Evolutionary conservation across 1,140 invertebrate genomes (phyloP).

Genomic region (Heliothis virescens): DNA sequence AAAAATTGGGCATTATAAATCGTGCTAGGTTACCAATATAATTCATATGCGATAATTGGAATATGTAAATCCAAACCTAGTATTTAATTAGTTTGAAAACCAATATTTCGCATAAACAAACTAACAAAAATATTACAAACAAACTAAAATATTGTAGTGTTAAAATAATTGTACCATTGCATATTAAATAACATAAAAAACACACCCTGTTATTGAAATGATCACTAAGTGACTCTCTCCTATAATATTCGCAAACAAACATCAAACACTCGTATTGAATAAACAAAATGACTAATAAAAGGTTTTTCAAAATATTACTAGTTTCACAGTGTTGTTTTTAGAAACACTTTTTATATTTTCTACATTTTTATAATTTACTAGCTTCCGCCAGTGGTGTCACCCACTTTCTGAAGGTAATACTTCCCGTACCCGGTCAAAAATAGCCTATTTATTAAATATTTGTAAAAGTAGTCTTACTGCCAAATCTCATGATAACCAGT

Average conservation of each 20-base stretch:
- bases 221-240: neutral
- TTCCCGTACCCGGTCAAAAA: too few species aligned
- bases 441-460: too few species aligned
- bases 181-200: neutral
- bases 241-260: conserved; percentile 10
- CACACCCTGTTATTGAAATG: neutral
- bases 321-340: neutral
- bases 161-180: neutral
- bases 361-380: neutral
- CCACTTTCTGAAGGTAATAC: too few species aligned
- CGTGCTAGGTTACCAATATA: neutral
- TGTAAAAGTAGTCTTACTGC: too few species aligned
- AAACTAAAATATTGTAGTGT: neutral
- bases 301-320: neutral
- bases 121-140: neutral
- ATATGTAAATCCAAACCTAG: too few species aligned
- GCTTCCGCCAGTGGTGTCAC: too few species aligned
- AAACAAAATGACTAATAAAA: conserved; percentile 3
- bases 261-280: conserved; percentile 15
- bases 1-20: too few species aligned
- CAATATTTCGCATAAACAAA: neutral
- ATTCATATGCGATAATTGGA: neutral
- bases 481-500: too few species aligned
- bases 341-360: neutral
- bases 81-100: too few species aligned